phyloP scores from a whole-genome alignment of 2,797 vertebrate genomes.

The Myoxocephalus aenaeus region DNA sequence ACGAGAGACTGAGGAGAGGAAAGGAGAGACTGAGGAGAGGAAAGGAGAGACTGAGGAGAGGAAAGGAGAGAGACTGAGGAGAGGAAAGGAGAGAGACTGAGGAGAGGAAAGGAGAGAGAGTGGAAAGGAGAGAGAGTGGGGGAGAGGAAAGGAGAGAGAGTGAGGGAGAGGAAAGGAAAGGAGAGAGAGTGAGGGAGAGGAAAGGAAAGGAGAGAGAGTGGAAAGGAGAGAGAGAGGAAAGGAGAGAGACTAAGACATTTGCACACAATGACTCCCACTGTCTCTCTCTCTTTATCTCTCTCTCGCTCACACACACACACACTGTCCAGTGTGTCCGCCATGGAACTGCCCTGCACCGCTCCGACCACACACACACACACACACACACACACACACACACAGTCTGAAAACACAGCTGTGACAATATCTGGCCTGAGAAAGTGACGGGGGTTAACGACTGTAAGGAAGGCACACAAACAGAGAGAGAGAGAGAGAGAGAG shows the following conservation, averaged over 20 bases:
- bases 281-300: conserved; percentile 30
- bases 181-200: too few species aligned
- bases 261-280: conserved; percentile 68
- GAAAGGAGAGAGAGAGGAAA: too few species aligned
- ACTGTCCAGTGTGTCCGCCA: conserved; percentile 21
- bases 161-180: too few species aligned
- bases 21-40: too few species aligned
- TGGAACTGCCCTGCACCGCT: conserved; percentile 73
- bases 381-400: conserved; percentile 6
- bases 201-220: too few species aligned
- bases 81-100: background rate
- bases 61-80: conserved; percentile 7
- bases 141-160: too few species aligned
- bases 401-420: conserved; percentile 74
- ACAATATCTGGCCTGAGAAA: conserved; percentile 71
- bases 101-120: conserved; percentile 14
- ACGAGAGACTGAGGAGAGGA: too few species aligned
- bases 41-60: background rate
- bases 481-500: background rate
- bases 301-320: conserved; percentile 45
- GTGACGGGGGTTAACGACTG: conserved; percentile 17
- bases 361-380: background rate
- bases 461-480: background rate
- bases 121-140: too few species aligned
- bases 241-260: conserved; percentile 12